These are phyloP conservation scores for Sarcophaga subvicina DNA, from an alignment of 2,888 invertebrate genomes.

Conservation along the genomic window DNA sequence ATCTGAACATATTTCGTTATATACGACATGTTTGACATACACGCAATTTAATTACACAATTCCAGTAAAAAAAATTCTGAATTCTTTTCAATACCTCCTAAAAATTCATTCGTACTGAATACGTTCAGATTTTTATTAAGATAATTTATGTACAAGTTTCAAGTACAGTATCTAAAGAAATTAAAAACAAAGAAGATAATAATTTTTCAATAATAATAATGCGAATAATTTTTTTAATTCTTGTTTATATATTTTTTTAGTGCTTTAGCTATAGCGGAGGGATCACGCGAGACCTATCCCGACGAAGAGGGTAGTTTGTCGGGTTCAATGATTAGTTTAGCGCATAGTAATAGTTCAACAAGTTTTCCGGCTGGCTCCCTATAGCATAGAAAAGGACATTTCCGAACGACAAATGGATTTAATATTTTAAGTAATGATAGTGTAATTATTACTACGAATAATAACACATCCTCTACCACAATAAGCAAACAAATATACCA, in stretches of 20 bases:
- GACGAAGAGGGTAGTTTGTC: conserved; percentile 96
- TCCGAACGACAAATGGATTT: conserved; percentile 64
- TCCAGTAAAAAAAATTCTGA: too few relatives aligned
- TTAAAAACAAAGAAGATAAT: not conserved
- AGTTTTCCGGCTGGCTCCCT: conserved; percentile 93
- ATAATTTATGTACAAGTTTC: too few relatives aligned
- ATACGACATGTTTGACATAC: too few relatives aligned
- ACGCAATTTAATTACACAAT: too few relatives aligned
- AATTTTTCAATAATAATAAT: not conserved
- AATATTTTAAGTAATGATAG: conserved; percentile 76
- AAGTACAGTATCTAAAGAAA: too few relatives aligned
- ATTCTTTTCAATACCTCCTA: too few relatives aligned
- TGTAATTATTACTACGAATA: conserved; percentile 74
- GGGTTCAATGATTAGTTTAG: conserved; percentile 96
- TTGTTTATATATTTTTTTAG: conserved; percentile 82
- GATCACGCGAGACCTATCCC: conserved; percentile 93
- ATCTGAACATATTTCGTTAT: too few relatives aligned
- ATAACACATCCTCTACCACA: conserved; percentile 50
- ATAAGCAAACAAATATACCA: conserved; percentile 49
- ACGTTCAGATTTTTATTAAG: too few relatives aligned
- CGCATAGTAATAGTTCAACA: conserved; percentile 96
- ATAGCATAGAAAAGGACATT: conserved; percentile 81
- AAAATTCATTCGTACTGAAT: too few relatives aligned
- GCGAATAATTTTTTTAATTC: not conserved
- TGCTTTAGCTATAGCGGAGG: conserved; percentile 95